Conservation (phyloP, 2,888 invertebrate species). For the Drosophila stalkeri region DNA sequence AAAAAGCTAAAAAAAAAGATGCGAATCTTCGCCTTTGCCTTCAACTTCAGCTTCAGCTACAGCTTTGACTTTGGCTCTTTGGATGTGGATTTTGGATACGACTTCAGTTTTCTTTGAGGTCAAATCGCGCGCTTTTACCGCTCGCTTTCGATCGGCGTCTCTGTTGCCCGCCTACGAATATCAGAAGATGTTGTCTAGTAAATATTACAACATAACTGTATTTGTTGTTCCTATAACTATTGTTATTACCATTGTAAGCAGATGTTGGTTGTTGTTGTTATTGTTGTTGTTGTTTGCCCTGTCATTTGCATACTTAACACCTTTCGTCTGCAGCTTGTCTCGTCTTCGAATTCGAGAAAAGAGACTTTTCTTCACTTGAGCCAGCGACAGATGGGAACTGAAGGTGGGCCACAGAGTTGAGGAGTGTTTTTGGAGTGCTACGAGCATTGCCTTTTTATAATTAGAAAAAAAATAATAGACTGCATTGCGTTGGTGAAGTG, state of each 20-base stretch:
- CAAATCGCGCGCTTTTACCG: conserved; percentile 77
- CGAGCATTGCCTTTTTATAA: conserved; percentile 61
- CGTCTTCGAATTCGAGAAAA: conserved; percentile 26
- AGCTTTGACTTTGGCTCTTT: conserved; percentile 16
- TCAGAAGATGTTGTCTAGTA: conserved; percentile 45
- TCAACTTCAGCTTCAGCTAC: conserved; percentile 23
- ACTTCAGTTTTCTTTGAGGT: conserved; percentile 70
- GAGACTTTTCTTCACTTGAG: conserved; percentile 56
- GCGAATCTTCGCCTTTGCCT: conserved; percentile 74
- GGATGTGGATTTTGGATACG: conserved; percentile 65
- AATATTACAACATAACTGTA: conserved; percentile 76
- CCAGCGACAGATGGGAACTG: conserved; percentile 47
- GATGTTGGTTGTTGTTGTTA: conserved; percentile 30
- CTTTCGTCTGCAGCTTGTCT: conserved; percentile 45
- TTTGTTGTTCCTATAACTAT: conserved; percentile 29
- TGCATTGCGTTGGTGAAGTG: conserved; percentile 57
- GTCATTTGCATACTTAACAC: conserved; percentile 81
- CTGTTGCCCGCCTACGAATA: conserved; percentile 51
- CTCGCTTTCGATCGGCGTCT: conserved; percentile 58
- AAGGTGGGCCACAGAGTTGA: conserved; percentile 19
- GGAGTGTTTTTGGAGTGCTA: conserved; percentile 19
- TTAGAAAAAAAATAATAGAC: conserved; percentile 65
- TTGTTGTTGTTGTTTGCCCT: conserved; percentile 60
- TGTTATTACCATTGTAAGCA: conserved; percentile 36
- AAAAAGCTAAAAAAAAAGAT: conserved; percentile 51